phyloP scores from a whole-genome alignment of 2,797 vertebrate genomes.

The Thripadectes ignobilis region DNA sequence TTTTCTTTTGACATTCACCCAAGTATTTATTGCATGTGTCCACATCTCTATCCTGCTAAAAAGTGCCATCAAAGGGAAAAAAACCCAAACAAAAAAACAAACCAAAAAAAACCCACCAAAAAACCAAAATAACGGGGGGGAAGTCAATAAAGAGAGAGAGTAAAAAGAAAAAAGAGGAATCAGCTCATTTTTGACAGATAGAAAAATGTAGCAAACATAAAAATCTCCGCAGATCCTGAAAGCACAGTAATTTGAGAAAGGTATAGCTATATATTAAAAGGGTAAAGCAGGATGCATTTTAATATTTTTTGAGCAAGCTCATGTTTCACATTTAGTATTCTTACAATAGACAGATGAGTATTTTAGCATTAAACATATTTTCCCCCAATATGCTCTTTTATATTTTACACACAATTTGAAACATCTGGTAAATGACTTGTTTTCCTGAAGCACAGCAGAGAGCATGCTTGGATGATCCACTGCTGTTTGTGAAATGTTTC shows the following conservation, averaged over 20 bases:
- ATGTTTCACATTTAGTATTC: background rate
- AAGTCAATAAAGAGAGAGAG: background rate
- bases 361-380: conserved; percentile 37
- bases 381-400: background rate
- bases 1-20: background rate
- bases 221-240: background rate
- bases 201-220: background rate
- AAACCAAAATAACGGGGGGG: background rate
- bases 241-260: background rate
- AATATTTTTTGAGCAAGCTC: background rate
- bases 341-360: background rate
- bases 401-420: conserved; percentile 49
- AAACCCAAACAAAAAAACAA: background rate
- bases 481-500: conserved; percentile 48
- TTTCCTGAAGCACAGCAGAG: conserved; percentile 35
- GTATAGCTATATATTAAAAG: background rate
- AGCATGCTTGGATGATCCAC: conserved; percentile 17
- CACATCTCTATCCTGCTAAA: background rate
- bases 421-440: conserved; percentile 54
- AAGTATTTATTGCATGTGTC: background rate
- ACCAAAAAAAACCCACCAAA: too few species aligned
- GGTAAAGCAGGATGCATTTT: background rate
- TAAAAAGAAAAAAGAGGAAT: background rate
- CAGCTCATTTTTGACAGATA: background rate
- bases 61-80: background rate